Evolutionary conservation across 2,888 invertebrate genomes (phyloP), one percentile per base, ranked within the genome.

Genomic region (Hydroisotoma schaefferi): DNA sequence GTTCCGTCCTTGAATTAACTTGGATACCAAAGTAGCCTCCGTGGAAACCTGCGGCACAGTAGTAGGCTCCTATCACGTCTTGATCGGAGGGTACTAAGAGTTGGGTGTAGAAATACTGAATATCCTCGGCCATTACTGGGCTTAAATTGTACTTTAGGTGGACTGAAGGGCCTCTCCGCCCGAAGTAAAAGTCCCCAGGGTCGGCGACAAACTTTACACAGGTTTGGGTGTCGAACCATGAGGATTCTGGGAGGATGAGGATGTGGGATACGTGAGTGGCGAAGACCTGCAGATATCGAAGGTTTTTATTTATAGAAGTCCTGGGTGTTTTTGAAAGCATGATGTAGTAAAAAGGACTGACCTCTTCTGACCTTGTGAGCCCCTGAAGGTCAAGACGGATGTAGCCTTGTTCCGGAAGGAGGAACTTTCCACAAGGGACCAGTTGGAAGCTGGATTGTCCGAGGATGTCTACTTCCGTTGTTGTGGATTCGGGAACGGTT

Each of bases 21-120:
- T 70, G 71, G 15, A 70, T 68, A 10, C 71, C 71, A 38, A 69
- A 67, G 44, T 71, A 71, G 12, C 71, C 71, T n/a, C 69, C 69
- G 25, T 47, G 25, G 48, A 68, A 63, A 23, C 38, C 69, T 10
- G 64, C 60, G 5, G 69, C 71, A 51, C 66, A 65, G 29, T 61
- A 68, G 46, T 71, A 71, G 8, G 68, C 49, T 12, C 69, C 69
- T 18, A 66, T 28, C 3, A 59, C 59, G 48, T 71, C 71, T 15
- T 64, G 55, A 0, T 59, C 61, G 8, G 25, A 27, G 22, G 71
- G 71, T 1, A 70, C 66, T 29, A 55, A 51, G 10, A 71, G 59
- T 57, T 69, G 68, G 44, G 67, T 67, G 47, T 71, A 69, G 46
- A 70, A 71, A 55, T 70, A 71, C 37, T 67, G 67, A 2, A 44